Evolutionary conservation across 2,888 invertebrate species (phyloP).

Genomic region (Lasioglossum marginatum): DNA sequence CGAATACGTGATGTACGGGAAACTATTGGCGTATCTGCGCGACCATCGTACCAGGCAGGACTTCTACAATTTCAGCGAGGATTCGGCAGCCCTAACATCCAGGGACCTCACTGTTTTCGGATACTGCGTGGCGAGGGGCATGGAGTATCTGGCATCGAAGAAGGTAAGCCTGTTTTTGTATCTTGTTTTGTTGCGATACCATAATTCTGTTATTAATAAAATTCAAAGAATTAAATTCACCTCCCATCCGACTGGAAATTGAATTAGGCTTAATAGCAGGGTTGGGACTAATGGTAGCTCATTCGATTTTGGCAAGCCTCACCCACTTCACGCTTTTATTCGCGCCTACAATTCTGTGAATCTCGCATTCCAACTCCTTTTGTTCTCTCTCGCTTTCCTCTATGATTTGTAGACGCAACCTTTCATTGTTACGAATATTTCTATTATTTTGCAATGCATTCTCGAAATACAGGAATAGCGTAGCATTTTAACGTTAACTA

Average conservation of each 20-base stretch:
- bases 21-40: conserved; percentile 90
- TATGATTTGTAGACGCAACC: too few species aligned
- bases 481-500: not conserved
- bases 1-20: conserved; percentile 95
- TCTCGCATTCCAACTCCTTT: not conserved
- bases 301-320: not conserved
- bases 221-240: not conserved
- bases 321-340: not conserved
- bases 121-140: conserved; percentile 93
- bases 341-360: not conserved
- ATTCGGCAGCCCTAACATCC: conserved; percentile 88
- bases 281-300: not conserved
- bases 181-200: not conserved
- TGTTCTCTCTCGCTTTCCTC: not conserved
- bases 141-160: conserved; percentile 93
- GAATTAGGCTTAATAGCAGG: not conserved
- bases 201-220: not conserved
- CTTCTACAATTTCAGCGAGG: conserved; percentile 88
- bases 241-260: not conserved
- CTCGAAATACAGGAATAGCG: too few species aligned
- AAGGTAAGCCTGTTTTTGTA: conserved; percentile 86
- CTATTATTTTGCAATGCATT: too few species aligned
- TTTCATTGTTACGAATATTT: too few species aligned
- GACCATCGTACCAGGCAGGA: conserved; percentile 87
- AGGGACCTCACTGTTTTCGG: conserved; percentile 92